These are phyloP conservation scores for Calephelis virginiensis DNA, from an alignment of 1,140 invertebrate species.

Conservation along the genomic window DNA sequence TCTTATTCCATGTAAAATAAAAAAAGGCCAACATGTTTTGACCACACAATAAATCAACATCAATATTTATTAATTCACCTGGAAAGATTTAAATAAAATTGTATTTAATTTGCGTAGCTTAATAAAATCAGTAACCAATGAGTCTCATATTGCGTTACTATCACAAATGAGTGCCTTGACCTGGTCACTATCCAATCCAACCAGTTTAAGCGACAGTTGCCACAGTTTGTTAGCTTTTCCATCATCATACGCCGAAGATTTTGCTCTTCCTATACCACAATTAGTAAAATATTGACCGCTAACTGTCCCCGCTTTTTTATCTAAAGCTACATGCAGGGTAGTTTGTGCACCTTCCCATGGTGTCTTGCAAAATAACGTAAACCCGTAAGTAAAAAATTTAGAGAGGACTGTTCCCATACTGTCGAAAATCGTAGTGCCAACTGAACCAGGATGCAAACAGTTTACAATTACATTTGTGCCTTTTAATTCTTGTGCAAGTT, in stretches of 20 bases:
- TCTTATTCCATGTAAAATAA: no score
- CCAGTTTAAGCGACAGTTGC: neutral
- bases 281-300: conserved; percentile 64
- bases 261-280: conserved; percentile 33
- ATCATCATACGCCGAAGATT: conserved; percentile 32
- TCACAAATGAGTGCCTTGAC: neutral
- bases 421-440: conserved; percentile 37
- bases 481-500: conserved; percentile 86
- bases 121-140: no score
- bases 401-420: neutral
- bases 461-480: conserved; percentile 88
- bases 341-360: conserved; percentile 62
- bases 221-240: conserved; percentile 36
- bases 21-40: no score
- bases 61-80: no score
- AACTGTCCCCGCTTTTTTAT: conserved; percentile 38
- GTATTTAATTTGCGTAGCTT: no score
- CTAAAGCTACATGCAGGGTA: conserved; percentile 44
- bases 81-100: no score
- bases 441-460: conserved; percentile 87
- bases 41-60: no score
- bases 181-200: neutral
- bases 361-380: conserved; percentile 40
- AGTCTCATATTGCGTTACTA: neutral
- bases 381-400: neutral